These are phyloP conservation scores for Neodontobutis hainanensis DNA, from an alignment of 2,113 vertebrate genomes.

Conservation along the genomic window DNA sequence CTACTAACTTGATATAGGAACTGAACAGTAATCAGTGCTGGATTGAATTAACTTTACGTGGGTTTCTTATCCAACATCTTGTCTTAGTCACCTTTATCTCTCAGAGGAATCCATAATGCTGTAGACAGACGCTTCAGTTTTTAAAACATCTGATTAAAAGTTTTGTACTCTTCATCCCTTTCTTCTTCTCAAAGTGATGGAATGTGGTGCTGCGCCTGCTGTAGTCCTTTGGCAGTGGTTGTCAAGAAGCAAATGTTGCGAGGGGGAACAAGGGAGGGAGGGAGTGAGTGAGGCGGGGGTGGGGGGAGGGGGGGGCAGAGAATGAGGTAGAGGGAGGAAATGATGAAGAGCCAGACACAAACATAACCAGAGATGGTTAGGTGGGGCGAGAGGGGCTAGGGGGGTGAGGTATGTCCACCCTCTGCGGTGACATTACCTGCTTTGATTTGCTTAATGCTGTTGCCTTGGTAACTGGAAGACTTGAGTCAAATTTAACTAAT, in stretches of 20 bases:
- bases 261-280: constrained; percentile 48
- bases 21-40: neutral
- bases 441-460: constrained; percentile 87
- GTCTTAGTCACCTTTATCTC: constrained; percentile 16
- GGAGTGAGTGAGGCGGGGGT: constrained; percentile 20
- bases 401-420: constrained; percentile 75
- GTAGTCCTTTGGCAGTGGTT: constrained; percentile 69
- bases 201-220: constrained; percentile 54
- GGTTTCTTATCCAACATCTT: constrained; percentile 15
- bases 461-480: constrained; percentile 80
- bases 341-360: constrained; percentile 11
- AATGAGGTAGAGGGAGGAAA: constrained; percentile 20
- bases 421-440: constrained; percentile 79
- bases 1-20: neutral
- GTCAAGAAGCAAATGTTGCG: constrained; percentile 71
- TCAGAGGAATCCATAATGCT: constrained; percentile 27
- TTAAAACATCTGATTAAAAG: constrained; percentile 32
- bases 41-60: neutral
- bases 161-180: constrained; percentile 6
- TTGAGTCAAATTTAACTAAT: constrained; percentile 70
- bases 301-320: constrained; percentile 36
- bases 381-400: constrained; percentile 27
- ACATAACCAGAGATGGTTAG: constrained; percentile 36
- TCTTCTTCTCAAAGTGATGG: constrained; percentile 37
- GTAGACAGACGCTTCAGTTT: constrained; percentile 36